phyloP scores from a whole-genome alignment of 2,797 vertebrate species.

The Corythornis leucogaster region DNA sequence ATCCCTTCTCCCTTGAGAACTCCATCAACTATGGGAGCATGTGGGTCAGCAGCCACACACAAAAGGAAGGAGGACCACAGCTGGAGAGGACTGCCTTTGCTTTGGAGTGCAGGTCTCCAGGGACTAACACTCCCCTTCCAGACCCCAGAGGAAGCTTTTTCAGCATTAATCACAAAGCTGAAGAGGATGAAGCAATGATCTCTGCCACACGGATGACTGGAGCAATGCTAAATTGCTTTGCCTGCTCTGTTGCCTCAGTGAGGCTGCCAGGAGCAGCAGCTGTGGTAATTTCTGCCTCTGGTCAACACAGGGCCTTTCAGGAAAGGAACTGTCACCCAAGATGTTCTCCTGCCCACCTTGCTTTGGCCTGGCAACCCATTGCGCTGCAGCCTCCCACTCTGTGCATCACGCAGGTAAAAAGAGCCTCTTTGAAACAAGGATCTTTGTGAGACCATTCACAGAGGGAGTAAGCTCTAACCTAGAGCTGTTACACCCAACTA shows the following conservation, averaged over 20 bases:
- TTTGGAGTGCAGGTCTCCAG: not conserved
- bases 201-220: constrained; percentile 48
- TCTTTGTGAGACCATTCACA: not conserved
- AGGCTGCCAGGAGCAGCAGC: constrained; percentile 50
- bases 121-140: not conserved
- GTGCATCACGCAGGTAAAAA: accelerated
- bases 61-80: not conserved
- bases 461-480: not conserved
- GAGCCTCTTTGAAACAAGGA: not conserved
- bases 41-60: accelerated
- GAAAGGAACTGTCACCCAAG: not conserved
- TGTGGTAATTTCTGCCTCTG: constrained; percentile 36
- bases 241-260: not conserved
- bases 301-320: not conserved
- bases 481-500: not conserved
- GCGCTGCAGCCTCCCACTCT: not conserved
- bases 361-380: not conserved
- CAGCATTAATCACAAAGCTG: constrained; percentile 14
- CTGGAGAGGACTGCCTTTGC: constrained; percentile 1
- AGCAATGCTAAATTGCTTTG: constrained; percentile 32
- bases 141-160: constrained; percentile 17
- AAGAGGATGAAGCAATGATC: constrained; percentile 37
- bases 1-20: not conserved
- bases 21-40: not conserved
- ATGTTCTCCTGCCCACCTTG: not conserved